These are phyloP conservation scores for Porites evermanni DNA, from an alignment of 92 coral and sea anemone genomes.

Conservation along the genomic window DNA sequence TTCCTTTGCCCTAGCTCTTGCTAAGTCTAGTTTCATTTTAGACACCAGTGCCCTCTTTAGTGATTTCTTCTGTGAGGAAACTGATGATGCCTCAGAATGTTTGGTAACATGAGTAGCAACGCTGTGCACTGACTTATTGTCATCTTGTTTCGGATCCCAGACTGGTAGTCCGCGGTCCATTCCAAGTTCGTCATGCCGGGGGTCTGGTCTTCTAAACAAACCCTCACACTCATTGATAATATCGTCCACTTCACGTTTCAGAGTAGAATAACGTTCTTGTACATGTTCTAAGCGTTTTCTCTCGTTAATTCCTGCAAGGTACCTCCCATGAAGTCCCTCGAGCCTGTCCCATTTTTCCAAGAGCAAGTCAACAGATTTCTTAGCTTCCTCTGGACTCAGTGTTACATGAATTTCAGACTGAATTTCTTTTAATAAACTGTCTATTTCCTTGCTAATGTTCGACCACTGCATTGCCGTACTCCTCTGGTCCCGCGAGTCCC, in stretches of 20 bases:
- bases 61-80: slow-evolving; percentile 38
- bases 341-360: slow-evolving; percentile 36
- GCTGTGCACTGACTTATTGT: not conserved
- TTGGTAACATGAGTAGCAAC: slow-evolving; percentile 2
- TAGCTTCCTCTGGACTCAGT: slow-evolving; percentile 13
- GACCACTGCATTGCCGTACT: too few relatives aligned
- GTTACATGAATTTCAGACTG: too few relatives aligned
- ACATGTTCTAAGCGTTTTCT: slow-evolving; percentile 45
- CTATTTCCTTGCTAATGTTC: too few relatives aligned
- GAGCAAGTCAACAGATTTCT: slow-evolving; percentile 5
- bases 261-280: slow-evolving; percentile 16
- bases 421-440: too few relatives aligned
- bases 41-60: slow-evolving; percentile 33
- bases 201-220: not conserved
- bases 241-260: slow-evolving; percentile 1
- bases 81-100: too few relatives aligned
- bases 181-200: not conserved
- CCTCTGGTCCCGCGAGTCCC: too few relatives aligned
- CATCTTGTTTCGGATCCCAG: not conserved
- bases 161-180: slow-evolving; percentile 5
- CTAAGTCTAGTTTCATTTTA: slow-evolving; percentile 51
- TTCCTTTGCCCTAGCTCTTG: slow-evolving; percentile 51
- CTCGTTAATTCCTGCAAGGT: slow-evolving; percentile 46
- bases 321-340: slow-evolving; percentile 23
- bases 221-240: slow-evolving; percentile 8